Evolutionary conservation across 2,888 invertebrate species (phyloP), one percentile per base, ranked within the genome.

Genomic region (Plutella xylostella): DNA sequence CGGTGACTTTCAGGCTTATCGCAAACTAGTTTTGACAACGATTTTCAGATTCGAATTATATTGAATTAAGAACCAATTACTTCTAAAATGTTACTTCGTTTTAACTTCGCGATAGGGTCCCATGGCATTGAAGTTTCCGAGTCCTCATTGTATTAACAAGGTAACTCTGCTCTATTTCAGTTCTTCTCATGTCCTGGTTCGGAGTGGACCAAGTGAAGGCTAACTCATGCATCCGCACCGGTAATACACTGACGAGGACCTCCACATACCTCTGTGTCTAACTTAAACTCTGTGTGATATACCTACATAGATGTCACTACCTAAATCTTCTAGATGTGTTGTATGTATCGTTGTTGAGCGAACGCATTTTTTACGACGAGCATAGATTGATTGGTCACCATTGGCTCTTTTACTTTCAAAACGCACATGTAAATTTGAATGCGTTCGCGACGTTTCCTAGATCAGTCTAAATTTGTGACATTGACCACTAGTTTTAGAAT

Each of bases 171-270:
- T 50, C 51, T 61, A 52, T 82, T 83, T 47, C 82, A 85, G 84
- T 85, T 65, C 77, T 85, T 58, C 79, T 85, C 62, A 78, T 84
- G 78, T 84, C 84, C 62, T 85, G 84, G 84, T 77, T 85, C 60
- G 84, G 83, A 52, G 82, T 74, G 65, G 82, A 83, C 61, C 72
- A 82, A 68, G 79, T 78, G 43, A 78, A 80, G 63, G 73, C 67
- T 34, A 83, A 82, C 56, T 82, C 85, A 51, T 85, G 85, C 70
- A 78, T 83, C 55, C 65, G 82, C 63, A 84, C 83, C 57, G 85
- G 85, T 85, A 83, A 80, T 70, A 47, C 47, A 51, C 43, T 50
- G 50, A 42, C 47, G 50, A 46, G 48, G 44, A 46, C 46, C n/a
- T n/a, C n/a, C n/a, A 55, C 55, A 51, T 61, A 53, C 57, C 48